A percentile compares a stretch with the other conserved stretches of the same genome.
Conservation (phyloP, 2,113 vertebrate species). For the Genyomyrus donnyi region DNA sequence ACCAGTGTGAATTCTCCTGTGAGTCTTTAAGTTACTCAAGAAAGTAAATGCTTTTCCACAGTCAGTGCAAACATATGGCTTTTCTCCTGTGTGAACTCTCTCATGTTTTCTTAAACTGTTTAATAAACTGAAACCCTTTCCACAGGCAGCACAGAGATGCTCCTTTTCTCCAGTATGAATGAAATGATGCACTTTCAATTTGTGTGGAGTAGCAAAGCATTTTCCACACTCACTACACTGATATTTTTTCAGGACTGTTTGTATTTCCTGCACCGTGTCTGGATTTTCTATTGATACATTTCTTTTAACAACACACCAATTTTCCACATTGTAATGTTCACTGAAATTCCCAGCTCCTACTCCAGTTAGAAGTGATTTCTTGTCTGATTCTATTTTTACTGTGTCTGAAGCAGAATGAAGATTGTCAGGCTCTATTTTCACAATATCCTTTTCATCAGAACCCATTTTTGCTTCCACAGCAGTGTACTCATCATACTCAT, state of each 20-base stretch:
- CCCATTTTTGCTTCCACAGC: not conserved
- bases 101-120: conserved; percentile 5
- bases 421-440: not conserved
- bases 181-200: not conserved
- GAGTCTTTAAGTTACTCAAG: not conserved
- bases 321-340: not conserved
- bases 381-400: not conserved
- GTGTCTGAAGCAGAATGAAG: not conserved
- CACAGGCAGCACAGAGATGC: not conserved
- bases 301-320: not conserved
- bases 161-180: not conserved
- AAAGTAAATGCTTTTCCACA: not conserved
- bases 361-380: not conserved
- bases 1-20: not conserved
- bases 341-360: not conserved
- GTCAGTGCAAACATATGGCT: not conserved
- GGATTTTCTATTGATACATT: not conserved
- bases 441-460: not conserved
- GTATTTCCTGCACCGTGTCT: not conserved
- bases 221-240: not conserved
- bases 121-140: not conserved
- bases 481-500: not conserved
- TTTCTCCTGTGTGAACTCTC: conserved; percentile 7
- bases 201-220: not conserved
- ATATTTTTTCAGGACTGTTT: not conserved